A percentile compares a stretch with the other conserved stretches of the same genome.
Evolutionary conservation across 2,888 invertebrate species (phyloP).

Genomic region (Rapana venosa): DNA sequence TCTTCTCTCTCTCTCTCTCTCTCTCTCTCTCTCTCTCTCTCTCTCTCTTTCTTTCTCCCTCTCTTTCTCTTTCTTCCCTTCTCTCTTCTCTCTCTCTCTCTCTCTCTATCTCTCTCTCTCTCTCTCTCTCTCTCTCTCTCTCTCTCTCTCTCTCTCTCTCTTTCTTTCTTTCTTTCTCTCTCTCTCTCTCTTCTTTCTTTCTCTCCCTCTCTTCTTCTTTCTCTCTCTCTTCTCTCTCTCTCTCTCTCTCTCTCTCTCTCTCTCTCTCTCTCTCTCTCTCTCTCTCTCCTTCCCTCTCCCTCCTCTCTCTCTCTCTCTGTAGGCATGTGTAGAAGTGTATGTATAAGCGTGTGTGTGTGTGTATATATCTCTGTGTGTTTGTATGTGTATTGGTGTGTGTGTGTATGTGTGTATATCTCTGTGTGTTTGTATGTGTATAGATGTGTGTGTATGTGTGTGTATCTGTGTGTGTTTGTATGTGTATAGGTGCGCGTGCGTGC

Average conservation of each 20-base stretch:
- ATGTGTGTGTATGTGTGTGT: too few relatives aligned
- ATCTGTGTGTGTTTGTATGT: too few relatives aligned
- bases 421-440: too few relatives aligned
- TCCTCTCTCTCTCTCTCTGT: neutral
- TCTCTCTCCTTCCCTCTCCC: neutral
- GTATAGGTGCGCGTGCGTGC: too few relatives aligned
- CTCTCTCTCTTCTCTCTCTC: neutral
- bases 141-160: slow-evolving; percentile 30
- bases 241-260: neutral
- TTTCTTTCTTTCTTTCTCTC: neutral
- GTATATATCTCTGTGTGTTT: too few relatives aligned
- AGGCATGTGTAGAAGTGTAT: too few relatives aligned
- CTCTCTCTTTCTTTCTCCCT: neutral
- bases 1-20: neutral
- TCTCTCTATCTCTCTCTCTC: slow-evolving; percentile 6
- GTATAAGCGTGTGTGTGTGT: too few relatives aligned
- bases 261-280: slow-evolving; percentile 7
- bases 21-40: neutral
- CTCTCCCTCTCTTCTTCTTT: neutral
- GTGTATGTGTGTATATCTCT: too few relatives aligned
- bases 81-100: neutral
- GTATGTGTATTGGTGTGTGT: too few relatives aligned
- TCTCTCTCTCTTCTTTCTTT: neutral
- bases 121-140: neutral
- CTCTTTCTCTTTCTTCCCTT: neutral